Base-by-base conservation (phyloP, 2,113 vertebrate species). In the Malurus cyaneus region DNA sequence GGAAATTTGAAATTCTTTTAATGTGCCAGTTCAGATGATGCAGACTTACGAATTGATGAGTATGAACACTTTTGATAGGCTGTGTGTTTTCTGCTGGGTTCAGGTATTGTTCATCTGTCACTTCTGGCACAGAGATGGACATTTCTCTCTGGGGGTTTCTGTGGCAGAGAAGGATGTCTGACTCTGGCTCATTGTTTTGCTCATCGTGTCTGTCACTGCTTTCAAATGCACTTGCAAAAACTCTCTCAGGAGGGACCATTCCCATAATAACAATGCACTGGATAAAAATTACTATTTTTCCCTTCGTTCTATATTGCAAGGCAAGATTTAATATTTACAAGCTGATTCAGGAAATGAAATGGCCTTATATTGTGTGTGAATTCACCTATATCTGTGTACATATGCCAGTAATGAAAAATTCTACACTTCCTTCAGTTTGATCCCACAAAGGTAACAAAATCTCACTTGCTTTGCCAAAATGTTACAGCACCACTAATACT, bases 111-210 rank as follows among this genome's bases (percentile, higher is more conserved):
- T 28, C 39, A 57, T 84, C 69, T 76, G 84, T 85, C 82, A 70
- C 67, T 85, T n/a, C 54, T 62, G 86, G 34, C 34, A 41, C 77
- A 32, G 73, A 50, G 71, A 34, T 67, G 44, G 47, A 83, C 49
- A 31, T 19, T 72, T 77, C 41, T 83, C 66, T 49, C 50, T 60
- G 74, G 80, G 73, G 80, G 41, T 84, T 76, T 44, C 62, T 3
- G 14, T 70, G 56, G 20, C 47, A 56, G 25, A 47, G 79, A 78
- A 95, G 29, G 65, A n/a, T 70, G 72, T 95, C 83, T 80, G 59
- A 86, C 79, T 65, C 12, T 4, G 76, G 46, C 60, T 95, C 66
- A 57, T 79, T 97, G 88, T 95, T 96, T 96, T 92, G 53, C 79
- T 72, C 62, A 17, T 89, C 72, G 80, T 80, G 46, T 94, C 54